Evolutionary conservation across 2,888 invertebrate genomes (phyloP).

Genomic region (Altica lythri): DNA sequence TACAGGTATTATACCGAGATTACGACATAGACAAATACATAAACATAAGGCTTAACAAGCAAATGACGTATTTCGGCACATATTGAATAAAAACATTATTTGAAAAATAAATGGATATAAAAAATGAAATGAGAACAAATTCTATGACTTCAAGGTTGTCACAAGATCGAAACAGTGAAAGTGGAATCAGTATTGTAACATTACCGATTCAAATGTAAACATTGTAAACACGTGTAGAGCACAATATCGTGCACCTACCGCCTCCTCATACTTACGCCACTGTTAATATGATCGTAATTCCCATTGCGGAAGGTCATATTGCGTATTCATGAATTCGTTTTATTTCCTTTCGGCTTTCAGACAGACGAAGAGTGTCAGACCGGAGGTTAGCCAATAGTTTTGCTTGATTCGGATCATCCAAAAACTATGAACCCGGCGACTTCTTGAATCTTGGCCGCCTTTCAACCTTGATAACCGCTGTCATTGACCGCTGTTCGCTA

Average conservation of each 20-base stretch:
- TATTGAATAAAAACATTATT: too few species aligned
- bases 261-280: neutral
- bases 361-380: conserved; percentile 10
- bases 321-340: conserved; percentile 21
- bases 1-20: too few species aligned
- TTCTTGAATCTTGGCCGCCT: conserved; percentile 21
- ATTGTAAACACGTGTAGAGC: too few species aligned
- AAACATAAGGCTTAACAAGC: too few species aligned
- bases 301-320: conserved; percentile 24
- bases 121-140: too few species aligned
- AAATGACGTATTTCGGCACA: too few species aligned
- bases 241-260: neutral
- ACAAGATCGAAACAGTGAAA: too few species aligned
- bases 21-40: too few species aligned
- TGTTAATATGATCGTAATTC: conserved; percentile 11
- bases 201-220: too few species aligned
- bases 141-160: too few species aligned
- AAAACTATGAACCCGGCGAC: conserved; percentile 23
- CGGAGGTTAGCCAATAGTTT: conserved; percentile 4
- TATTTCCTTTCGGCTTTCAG: conserved; percentile 9
- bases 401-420: conserved; percentile 11
- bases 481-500: conserved; percentile 33
- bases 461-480: conserved; percentile 34
- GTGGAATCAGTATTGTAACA: too few species aligned
- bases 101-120: too few species aligned